Conservation (phyloP, 2,113 vertebrate species). For the Nanorana parkeri region DNA sequence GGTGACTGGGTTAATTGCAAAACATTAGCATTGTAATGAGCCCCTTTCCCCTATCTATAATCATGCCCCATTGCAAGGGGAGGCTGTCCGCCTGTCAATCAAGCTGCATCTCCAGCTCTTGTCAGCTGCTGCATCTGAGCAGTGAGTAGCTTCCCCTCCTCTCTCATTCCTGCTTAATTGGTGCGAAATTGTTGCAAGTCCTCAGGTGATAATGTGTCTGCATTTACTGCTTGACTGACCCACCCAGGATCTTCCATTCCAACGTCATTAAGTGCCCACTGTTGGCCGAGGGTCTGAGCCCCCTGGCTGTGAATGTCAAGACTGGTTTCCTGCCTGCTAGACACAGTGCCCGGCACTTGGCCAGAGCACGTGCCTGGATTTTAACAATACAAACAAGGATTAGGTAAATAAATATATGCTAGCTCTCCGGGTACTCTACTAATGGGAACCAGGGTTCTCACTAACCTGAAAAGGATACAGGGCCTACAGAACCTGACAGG, state of each 20-base stretch:
- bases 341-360: slow-evolving; percentile 57
- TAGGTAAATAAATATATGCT: no score
- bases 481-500: no score
- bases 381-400: no score
- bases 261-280: slow-evolving; percentile 72
- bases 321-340: slow-evolving; percentile 71
- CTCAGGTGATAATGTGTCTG: slow-evolving; percentile 79
- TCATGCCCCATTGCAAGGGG: neutral
- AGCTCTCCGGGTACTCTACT: no score
- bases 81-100: slow-evolving; percentile 44
- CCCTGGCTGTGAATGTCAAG: slow-evolving; percentile 72
- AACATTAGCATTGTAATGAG: slow-evolving; percentile 7
- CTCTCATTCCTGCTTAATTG: slow-evolving; percentile 76
- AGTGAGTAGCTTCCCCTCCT: slow-evolving; percentile 66
- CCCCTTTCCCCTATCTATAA: slow-evolving; percentile 13
- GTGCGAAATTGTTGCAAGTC: slow-evolving; percentile 75
- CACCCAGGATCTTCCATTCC: slow-evolving; percentile 67
- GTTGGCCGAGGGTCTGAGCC: slow-evolving; percentile 61
- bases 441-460: no score
- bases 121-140: slow-evolving; percentile 64
- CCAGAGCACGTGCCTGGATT: neutral
- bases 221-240: slow-evolving; percentile 77
- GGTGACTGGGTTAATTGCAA: slow-evolving; percentile 14
- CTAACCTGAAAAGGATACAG: no score
- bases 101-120: slow-evolving; percentile 65